Base-by-base conservation (phyloP, 2,797 vertebrate species). In the Fundulus diaphanus region DNA sequence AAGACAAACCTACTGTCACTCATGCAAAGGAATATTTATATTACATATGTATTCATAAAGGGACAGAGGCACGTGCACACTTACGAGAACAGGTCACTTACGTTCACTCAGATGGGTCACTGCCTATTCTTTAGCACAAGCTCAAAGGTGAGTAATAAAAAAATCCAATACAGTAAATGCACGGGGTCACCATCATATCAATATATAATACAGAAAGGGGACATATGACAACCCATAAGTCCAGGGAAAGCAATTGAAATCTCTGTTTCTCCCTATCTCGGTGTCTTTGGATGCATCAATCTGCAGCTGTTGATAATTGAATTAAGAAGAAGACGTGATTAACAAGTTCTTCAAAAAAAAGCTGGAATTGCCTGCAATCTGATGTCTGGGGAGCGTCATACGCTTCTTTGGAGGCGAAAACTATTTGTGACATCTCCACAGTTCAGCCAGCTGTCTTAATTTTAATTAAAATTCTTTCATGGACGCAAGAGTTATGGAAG, bases 141-240 rank as follows among this genome's bases (percentile, higher is more conserved):
- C 94, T 96, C 95, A 96, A 94, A 95, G 96, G 95, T 96, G 94
- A 94, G 87, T 90, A 82, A 96, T 96, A 97, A 97, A 97, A 96
- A 96, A 96, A 95, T 95, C 93, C 92, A 96, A 92, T 93, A 95
- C 89, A 95, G 94, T 95, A 96, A 95, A 96, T 94, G 95, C 93
- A 94, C 87, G 73, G 92, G 96, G 95, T 94, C 94, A 93, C 80
- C 87, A 82, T 90, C 86, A 93, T 95, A 92, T 93, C 90, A 87
- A 94, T 94, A 96, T 94, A 96, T 95, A 95, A 96, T 88, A 93
- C 82, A 92, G 93, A 94, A 93, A 92, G 88, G 92, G 90, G 94
- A 95, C 85, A 94, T 89, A 93, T 95, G 96, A 97, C 96, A 97
- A 94, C 94, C 91, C 95, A 96, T 96, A 96, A 96, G 90, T 94